These are phyloP conservation scores for Trinectes maculatus DNA, from an alignment of 2,113 vertebrate species.

Conservation along the genomic window DNA sequence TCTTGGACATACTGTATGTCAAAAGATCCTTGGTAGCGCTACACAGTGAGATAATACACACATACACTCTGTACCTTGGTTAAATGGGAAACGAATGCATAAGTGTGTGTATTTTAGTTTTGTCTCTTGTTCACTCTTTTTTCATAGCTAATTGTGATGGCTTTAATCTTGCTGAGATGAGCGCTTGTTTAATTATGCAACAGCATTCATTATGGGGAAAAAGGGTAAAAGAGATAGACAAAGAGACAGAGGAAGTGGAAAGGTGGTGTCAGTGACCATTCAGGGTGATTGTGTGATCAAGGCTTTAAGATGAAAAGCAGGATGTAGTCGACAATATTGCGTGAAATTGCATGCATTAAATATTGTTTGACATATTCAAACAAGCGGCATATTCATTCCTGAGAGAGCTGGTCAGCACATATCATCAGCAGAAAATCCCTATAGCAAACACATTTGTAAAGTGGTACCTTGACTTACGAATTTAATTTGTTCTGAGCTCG, in stretches of 20 bases:
- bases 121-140: conserved; percentile 25
- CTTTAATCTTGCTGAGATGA: conserved; percentile 76
- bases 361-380: not conserved
- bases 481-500: too few species aligned
- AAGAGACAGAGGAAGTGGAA: not conserved
- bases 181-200: conserved; percentile 65
- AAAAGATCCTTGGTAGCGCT: not conserved
- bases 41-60: not conserved
- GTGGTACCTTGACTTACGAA: too few species aligned
- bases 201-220: conserved; percentile 28
- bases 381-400: too few species aligned
- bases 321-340: not conserved
- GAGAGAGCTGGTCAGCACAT: not conserved
- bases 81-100: conserved; percentile 33
- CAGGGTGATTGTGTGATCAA: not conserved
- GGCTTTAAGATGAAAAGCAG: not conserved
- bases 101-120: conserved; percentile 27
- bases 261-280: conserved; percentile 21
- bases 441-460: not conserved
- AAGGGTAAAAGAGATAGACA: conserved; percentile 3
- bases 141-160: conserved; percentile 54
- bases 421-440: not conserved
- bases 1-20: not conserved
- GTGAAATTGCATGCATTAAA: not conserved
- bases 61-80: conserved; percentile 5